Evolutionary conservation across 2,888 invertebrate species (phyloP), one percentile per base, ranked within the genome.

Genomic region (Cheilosia variabilis): DNA sequence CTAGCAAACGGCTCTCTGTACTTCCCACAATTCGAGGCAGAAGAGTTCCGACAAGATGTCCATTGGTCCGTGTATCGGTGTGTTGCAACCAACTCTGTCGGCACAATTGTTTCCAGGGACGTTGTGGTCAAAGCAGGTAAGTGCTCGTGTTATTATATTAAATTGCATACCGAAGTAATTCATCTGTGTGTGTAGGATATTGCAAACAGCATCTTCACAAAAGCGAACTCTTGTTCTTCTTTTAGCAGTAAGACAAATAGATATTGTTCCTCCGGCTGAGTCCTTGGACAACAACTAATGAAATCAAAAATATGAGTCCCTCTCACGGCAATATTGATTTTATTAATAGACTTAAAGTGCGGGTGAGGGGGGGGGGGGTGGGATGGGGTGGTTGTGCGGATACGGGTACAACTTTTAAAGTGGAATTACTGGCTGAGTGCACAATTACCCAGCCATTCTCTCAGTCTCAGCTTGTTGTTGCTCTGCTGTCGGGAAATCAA

Each of bases 41-140:
- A 93, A 87, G 93, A 93, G 76, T 94, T 94, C 89, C 92, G 94
- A 62, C 94, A 94, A 90, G 94, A 94, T 89, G 93, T 94, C 37
- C 94, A 94, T 88, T 93, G 93, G 93, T 92, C 93, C 47, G 91
- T 93, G 45, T 94, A 94, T 90, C 93, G 93, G 81, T 94, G 94
- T 88, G 90, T 92, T 68, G 93, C 93, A 78, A 91, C 92, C 66
- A 94, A 93, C 90, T 91, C 92, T 37, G 93, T 93, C 66, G 94
- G 93, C 43, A 92, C 93, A 41, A 92, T 94, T 88, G 92, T 94
- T 87, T 93, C 93, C 76, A 91, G 93, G 77, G 93, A 93, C 90
- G 93, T 94, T 84, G 90, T 92, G 76, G 92, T 94, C 81, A 92
- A 93, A 90, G 93, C 93, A 89, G 93, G 93, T 92, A 89, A 89